Base-by-base conservation (phyloP, 1,140 invertebrate species). In the Pinna nobilis region DNA sequence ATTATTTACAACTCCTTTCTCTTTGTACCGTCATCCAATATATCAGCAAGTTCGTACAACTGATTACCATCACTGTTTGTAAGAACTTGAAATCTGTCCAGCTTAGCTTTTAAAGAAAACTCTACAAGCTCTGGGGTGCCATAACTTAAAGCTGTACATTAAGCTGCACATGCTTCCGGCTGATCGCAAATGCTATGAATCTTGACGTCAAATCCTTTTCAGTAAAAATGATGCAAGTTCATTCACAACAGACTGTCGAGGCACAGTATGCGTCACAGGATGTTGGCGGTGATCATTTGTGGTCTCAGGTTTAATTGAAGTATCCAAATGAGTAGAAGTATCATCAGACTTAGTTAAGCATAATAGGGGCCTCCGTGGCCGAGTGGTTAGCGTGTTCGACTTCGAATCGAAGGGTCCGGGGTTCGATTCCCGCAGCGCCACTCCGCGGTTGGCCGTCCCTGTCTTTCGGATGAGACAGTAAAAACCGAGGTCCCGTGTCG, bases 101-200 rank as follows among this genome's bases (percentile, higher is more conserved):
- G 23, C 33, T 73, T 77, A 13, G 53, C n/a, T 25, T 64, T 77
- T 15, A 80, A 53, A 0, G 75, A 28, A 5, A 67, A 33, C 67
- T 77, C 78, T 0, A 77, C 57, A 13, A 74, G 37, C 59, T 79
- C 74, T 28, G 74, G 70, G n/a, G 41, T 53, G 13, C 70, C 74
- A 37, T 74, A 74, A 2, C 78, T 47, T 25, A 75, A 75, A 41
- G 47, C 51, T 1, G 66, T 44, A 30, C 70, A 69, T 57, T 59
- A 75, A 33, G 55, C 37, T 5, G 32, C 35, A 49, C 15, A 75
- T 20, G 23, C 28, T 47, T 70, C 73, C 33, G 65, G 55, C 50
- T 60, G 33, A 50, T 69, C 73, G 30, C 37, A 30, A 75, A 75
- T 4, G 25, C 4, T 3, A 30, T 69, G 13, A 63, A 66, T 33